A percentile compares a stretch with the other conserved stretches of the same genome.
phyloP scores from a whole-genome alignment of 1,140 invertebrate genomes.

The Pseudomyrmex concolor region DNA sequence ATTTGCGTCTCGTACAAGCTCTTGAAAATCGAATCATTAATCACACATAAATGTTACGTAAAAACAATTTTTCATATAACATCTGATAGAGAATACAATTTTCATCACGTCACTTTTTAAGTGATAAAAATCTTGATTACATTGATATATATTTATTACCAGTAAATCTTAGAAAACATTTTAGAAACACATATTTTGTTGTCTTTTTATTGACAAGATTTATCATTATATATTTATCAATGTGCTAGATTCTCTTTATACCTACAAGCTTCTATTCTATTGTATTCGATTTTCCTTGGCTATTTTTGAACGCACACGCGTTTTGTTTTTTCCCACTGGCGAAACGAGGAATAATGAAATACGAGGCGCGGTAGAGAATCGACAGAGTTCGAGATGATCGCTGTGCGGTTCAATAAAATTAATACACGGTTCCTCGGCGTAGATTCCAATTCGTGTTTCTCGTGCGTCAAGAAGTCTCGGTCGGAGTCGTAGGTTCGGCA shows the following conservation, averaged over 20 bases:
- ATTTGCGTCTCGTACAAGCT: not conserved
- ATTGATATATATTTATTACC: too few species aligned
- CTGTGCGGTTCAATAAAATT: constrained; percentile 39
- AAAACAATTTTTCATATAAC: not conserved
- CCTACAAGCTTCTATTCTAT: too few species aligned
- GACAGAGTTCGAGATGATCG: constrained; percentile 39
- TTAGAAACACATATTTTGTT: too few species aligned
- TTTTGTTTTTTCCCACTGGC: constrained; percentile 14
- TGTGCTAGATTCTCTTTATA: too few species aligned
- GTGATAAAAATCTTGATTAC: too few species aligned
- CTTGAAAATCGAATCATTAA: constrained; percentile 19
- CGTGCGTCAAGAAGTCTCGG: constrained; percentile 31
- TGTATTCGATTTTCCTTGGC: not conserved
- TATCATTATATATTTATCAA: too few species aligned
- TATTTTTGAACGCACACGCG: not conserved
- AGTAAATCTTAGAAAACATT: too few species aligned
- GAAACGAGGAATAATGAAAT: constrained; percentile 53
- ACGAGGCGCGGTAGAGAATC: not conserved
- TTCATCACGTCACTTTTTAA: too few species aligned
- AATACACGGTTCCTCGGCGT: constrained; percentile 44
- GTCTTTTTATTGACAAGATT: too few species aligned
- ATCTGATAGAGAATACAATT: too few species aligned
- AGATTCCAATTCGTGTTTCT: not conserved
- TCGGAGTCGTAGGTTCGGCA: constrained; percentile 23
- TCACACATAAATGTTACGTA: not conserved